Percentiles rank a stretch among this genome's conserved stretches.
These are phyloP conservation scores for Halcyon badia DNA, from an alignment of 2,797 vertebrate species.

Conservation along the genomic window DNA sequence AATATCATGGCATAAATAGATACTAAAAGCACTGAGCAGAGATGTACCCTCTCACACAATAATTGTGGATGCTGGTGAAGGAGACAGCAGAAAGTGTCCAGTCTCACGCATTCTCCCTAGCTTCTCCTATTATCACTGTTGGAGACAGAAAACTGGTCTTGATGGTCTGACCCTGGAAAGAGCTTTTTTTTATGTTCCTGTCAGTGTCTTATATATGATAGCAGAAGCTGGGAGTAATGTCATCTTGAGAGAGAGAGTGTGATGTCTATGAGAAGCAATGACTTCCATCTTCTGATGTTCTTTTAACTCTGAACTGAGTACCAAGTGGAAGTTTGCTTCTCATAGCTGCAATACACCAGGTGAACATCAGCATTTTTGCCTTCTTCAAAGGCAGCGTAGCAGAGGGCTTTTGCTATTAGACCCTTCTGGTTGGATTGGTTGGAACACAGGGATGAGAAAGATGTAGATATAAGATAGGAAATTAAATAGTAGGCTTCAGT, in stretches of 20 bases:
- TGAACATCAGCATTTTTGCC: neutral
- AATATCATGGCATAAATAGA: slow-evolving; percentile 13
- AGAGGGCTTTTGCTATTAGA: neutral
- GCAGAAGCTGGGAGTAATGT: neutral
- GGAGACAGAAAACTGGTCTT: slow-evolving; percentile 29
- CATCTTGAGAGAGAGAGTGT: neutral
- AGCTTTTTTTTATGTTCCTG: neutral
- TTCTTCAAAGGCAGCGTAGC: neutral
- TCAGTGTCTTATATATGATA: neutral
- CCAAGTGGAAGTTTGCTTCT: neutral
- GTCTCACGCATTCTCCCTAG: neutral
- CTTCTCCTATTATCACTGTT: slow-evolving; percentile 32
- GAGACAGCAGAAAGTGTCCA: neutral
- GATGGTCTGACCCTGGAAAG: neutral
- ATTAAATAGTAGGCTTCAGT: neutral
- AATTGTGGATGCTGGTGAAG: neutral
- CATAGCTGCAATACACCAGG: neutral
- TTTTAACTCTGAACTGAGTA: neutral
- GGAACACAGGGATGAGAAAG: neutral
- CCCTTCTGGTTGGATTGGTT: neutral
- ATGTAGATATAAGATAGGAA: neutral
- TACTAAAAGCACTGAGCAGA: neutral
- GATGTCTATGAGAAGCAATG: neutral
- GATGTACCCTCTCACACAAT: neutral
- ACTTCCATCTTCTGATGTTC: neutral